Base-by-base conservation (phyloP, 2,888 invertebrate species). In the Acanthosoma haemorrhoidale region DNA sequence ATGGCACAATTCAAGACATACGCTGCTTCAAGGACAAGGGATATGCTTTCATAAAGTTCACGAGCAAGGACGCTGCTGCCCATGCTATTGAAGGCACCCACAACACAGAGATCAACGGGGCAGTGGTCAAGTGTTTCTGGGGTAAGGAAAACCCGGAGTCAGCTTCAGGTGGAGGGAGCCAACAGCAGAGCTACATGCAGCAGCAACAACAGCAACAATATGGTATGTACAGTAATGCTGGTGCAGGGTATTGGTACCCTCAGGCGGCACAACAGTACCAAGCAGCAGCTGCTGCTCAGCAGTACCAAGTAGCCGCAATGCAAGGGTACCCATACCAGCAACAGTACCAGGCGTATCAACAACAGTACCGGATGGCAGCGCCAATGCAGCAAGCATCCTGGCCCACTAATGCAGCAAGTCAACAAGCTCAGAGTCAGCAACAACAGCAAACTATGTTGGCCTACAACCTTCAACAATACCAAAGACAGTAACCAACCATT, bases 21-120 rank as follows among this genome's bases (percentile, higher is more conserved):
- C 86, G 97, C 81, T 94, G 96, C 76, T 98, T 98, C 85, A 96
- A 96, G 84, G 97, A 98, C 81, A 98, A 99, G 83, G 98, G 99
- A 76, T 98, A 96, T 82, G 96, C 97, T 77, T 98, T 98, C 83
- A 93, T 98, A 79, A 95, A 96, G 77, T 99, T 96, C 84, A 90
- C 91, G 73, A 91, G 92, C 78, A 99, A 99, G 83, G 97, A 98
- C 81, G 90, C 94, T 63, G 99, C 98, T 66, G 93, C 96, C 74
- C 93, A 94, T 80, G 98, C 98, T 76, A 99, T 99, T 78, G 94
- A 96, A 82, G 90, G 91, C 69, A 90, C 95, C 80, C 95, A 98
- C 82, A 96, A 96, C 79, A 92, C 93, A 76, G 96, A 97, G 81
- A 90, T 99, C 77, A 92, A 91, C 79, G 97, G 97, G 72, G 92